These are phyloP conservation scores for Lysiphlebus fabarum DNA, from an alignment of 1,140 invertebrate genomes.

Conservation along the genomic window DNA sequence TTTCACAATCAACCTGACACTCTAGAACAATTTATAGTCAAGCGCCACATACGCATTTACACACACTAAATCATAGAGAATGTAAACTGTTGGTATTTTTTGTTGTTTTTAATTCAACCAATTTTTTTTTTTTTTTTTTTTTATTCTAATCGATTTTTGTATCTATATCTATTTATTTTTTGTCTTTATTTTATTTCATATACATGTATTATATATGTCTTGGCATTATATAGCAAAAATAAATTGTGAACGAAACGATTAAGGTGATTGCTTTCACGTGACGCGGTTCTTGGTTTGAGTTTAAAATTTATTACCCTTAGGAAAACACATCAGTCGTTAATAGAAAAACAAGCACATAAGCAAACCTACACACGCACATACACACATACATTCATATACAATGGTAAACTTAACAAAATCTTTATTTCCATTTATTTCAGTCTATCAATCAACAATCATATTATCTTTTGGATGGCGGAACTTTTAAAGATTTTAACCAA, in stretches of 20 bases:
- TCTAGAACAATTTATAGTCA: constrained; percentile 16
- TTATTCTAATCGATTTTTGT: constrained; percentile 1
- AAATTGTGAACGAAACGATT: constrained; percentile 22
- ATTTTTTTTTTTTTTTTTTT: constrained; percentile 4
- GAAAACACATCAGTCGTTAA: constrained; percentile 21
- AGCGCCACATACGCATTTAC: constrained; percentile 16
- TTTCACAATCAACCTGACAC: constrained; percentile 10
- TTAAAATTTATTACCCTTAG: constrained; percentile 12
- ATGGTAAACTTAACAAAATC: too few relatives aligned
- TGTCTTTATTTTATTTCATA: background rate
- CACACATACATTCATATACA: too few relatives aligned
- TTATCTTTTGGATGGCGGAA: too few relatives aligned
- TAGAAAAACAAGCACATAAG: constrained; percentile 17
- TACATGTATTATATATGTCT: constrained; percentile 2
- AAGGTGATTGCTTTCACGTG: constrained; percentile 21
- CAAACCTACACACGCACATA: too few relatives aligned
- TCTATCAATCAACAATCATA: too few relatives aligned
- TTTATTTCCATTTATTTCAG: too few relatives aligned
- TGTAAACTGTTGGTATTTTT: background rate
- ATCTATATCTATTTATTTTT: background rate
- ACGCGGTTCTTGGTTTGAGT: constrained; percentile 1
- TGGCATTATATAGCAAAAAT: constrained; percentile 14
- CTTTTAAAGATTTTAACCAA: too few relatives aligned
- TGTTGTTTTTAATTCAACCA: background rate
- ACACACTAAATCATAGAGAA: constrained; percentile 2